These are phyloP conservation scores for Jaculus jaculus DNA, from an alignment of 2,113 vertebrate species.

Conservation along the genomic window DNA sequence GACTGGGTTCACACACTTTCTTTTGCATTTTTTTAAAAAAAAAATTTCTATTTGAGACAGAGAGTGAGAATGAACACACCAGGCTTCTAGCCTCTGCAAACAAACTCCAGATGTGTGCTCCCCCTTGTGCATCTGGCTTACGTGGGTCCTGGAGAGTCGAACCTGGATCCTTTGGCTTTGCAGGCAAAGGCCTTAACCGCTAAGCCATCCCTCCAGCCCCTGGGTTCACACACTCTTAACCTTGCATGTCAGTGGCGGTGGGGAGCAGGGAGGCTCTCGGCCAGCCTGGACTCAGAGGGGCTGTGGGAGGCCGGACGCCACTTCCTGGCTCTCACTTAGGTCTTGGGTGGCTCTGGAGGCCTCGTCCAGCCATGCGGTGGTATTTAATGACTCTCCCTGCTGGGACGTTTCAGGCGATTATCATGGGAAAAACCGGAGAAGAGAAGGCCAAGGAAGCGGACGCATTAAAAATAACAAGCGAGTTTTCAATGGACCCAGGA, in stretches of 20 bases:
- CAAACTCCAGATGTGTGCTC: too few relatives aligned
- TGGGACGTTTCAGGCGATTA: slow-evolving; percentile 69
- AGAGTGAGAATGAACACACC: too few relatives aligned
- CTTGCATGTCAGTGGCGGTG: rapidly evolving
- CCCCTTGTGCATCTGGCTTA: too few relatives aligned
- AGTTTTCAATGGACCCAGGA: slow-evolving; percentile 70
- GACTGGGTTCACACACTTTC: not conserved
- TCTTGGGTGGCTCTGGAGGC: not conserved
- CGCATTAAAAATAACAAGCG: slow-evolving; percentile 71
- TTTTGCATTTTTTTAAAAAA: too few relatives aligned
- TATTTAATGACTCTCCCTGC: slow-evolving; percentile 57
- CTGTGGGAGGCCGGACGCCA: rapidly evolving
- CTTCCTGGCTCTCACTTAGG: not conserved
- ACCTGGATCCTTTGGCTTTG: too few relatives aligned
- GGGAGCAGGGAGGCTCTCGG: not conserved
- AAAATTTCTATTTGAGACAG: too few relatives aligned
- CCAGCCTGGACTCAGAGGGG: rapidly evolving
- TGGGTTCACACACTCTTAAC: not conserved
- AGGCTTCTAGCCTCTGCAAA: too few relatives aligned
- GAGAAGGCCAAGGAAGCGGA: slow-evolving; percentile 62
- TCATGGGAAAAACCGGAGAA: slow-evolving; percentile 78
- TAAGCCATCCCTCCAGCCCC: too few relatives aligned
- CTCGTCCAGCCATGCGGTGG: slow-evolving; percentile 41
- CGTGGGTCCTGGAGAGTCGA: too few relatives aligned
- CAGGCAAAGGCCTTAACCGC: too few relatives aligned